Evolutionary conservation across 2,797 vertebrate species (phyloP).

Genomic region (Remorina albescens): DNA sequence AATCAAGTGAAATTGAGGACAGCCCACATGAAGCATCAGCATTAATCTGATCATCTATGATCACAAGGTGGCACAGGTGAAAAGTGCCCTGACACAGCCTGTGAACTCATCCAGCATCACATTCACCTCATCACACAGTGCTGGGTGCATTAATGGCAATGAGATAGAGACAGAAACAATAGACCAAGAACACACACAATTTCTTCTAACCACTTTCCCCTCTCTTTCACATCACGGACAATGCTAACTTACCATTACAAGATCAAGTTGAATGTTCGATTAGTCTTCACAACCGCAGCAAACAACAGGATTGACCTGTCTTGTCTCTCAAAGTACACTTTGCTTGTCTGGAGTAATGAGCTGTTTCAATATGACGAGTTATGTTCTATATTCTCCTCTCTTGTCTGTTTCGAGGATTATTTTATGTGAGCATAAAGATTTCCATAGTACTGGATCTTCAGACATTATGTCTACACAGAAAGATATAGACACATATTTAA

Average conservation of each 20-base stretch:
- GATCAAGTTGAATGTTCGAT: slow-evolving; percentile 69
- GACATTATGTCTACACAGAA: too few relatives aligned
- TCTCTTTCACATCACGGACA: slow-evolving; percentile 42
- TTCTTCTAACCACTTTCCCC: slow-evolving; percentile 13
- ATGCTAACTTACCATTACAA: slow-evolving; percentile 51
- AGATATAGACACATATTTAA: too few relatives aligned
- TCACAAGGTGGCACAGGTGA: slow-evolving; percentile 73
- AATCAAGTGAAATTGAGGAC: slow-evolving; percentile 75
- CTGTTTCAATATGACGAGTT: not conserved
- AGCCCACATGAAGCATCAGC: slow-evolving; percentile 70
- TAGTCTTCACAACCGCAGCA: slow-evolving; percentile 60
- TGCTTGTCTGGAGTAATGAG: slow-evolving; percentile 20
- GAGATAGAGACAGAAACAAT: slow-evolving; percentile 43
- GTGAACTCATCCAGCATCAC: slow-evolving; percentile 73
- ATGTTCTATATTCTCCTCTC: not conserved
- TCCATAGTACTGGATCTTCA: not conserved
- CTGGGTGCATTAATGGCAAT: slow-evolving; percentile 67
- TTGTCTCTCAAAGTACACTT: slow-evolving; percentile 34
- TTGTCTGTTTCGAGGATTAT: not conserved
- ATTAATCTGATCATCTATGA: slow-evolving; percentile 79
- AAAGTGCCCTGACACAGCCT: slow-evolving; percentile 73
- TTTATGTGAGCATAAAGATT: not conserved
- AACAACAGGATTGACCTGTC: slow-evolving; percentile 40
- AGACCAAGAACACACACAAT: slow-evolving; percentile 31
- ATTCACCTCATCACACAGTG: slow-evolving; percentile 72